Conservation (phyloP, 2,888 invertebrate genomes). For the Tachina fera region DNA sequence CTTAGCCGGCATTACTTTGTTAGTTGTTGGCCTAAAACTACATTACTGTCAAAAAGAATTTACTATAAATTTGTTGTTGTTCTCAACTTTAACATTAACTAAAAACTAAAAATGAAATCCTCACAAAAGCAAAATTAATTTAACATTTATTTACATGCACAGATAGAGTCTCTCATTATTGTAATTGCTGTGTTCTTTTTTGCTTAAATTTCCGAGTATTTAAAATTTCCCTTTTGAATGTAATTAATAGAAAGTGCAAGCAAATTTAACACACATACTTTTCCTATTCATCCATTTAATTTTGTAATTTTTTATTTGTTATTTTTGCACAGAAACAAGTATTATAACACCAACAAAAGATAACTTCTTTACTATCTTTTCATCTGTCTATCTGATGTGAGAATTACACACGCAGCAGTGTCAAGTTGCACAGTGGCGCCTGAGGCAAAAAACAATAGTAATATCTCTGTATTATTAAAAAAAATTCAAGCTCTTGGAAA, state of each 20-base stretch:
- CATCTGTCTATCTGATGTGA: slow-evolving; percentile 24
- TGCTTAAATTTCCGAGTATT: background rate
- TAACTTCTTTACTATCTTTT: slow-evolving; percentile 7
- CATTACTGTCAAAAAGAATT: too few species aligned
- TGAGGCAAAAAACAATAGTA: too few species aligned
- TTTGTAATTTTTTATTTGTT: background rate
- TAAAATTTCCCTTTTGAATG: background rate
- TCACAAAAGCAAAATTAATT: background rate
- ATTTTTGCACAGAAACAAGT: background rate
- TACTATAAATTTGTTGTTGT: background rate
- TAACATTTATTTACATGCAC: background rate
- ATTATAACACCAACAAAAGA: slow-evolving; percentile 28
- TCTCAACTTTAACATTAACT: background rate
- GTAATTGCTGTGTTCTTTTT: background rate
- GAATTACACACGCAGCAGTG: slow-evolving; percentile 59
- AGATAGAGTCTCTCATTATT: background rate
- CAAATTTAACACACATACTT: background rate
- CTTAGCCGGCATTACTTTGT: too few species aligned
- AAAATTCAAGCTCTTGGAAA: too few species aligned
- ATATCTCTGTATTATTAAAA: too few species aligned
- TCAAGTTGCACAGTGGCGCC: slow-evolving; percentile 15
- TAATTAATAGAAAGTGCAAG: slow-evolving; percentile 23
- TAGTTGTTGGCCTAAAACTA: too few species aligned
- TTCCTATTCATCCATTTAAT: background rate
- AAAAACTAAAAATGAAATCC: background rate